Conservation (phyloP, 2,888 invertebrate genomes). For the Pollenia labialis region DNA sequence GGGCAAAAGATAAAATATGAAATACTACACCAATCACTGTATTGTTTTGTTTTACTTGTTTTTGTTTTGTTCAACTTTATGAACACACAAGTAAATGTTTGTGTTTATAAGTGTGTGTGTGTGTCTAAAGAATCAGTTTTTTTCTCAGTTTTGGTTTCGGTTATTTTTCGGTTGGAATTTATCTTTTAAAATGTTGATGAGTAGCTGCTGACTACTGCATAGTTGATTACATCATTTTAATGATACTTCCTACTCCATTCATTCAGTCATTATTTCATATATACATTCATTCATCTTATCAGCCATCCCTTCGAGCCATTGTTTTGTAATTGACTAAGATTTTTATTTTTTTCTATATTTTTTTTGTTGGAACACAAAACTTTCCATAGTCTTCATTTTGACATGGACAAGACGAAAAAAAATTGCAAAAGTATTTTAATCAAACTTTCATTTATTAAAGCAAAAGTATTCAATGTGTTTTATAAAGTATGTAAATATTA, state of each 20-base stretch:
- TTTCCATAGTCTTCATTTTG: neutral
- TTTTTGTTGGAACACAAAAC: neutral
- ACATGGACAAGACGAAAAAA: neutral
- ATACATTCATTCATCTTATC: constrained; percentile 2
- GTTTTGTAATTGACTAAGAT: constrained; percentile 58
- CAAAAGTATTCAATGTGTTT: constrained; percentile 21
- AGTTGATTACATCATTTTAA: constrained; percentile 70
- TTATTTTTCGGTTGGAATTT: constrained; percentile 25
- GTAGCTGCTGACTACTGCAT: constrained; percentile 58
- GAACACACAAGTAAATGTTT: neutral
- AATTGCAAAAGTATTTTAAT: constrained; percentile 31
- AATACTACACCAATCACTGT: constrained; percentile 29
- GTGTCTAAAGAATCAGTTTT: neutral
- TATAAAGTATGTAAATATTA: constrained; percentile 6
- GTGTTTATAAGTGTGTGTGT: neutral
- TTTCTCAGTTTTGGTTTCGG: constrained; percentile 12
- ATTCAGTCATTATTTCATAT: constrained; percentile 15
- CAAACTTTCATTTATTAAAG: constrained; percentile 25
- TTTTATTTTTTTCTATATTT: neutral
- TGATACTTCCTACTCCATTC: constrained; percentile 42
- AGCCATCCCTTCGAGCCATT: constrained; percentile 35
- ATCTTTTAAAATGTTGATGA: constrained; percentile 63
- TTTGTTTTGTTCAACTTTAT: neutral
- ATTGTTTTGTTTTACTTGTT: constrained; percentile 27
- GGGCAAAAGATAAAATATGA: constrained; percentile 47